phyloP scores from a whole-genome alignment of 2,113 vertebrate genomes.

The Progne subis region DNA sequence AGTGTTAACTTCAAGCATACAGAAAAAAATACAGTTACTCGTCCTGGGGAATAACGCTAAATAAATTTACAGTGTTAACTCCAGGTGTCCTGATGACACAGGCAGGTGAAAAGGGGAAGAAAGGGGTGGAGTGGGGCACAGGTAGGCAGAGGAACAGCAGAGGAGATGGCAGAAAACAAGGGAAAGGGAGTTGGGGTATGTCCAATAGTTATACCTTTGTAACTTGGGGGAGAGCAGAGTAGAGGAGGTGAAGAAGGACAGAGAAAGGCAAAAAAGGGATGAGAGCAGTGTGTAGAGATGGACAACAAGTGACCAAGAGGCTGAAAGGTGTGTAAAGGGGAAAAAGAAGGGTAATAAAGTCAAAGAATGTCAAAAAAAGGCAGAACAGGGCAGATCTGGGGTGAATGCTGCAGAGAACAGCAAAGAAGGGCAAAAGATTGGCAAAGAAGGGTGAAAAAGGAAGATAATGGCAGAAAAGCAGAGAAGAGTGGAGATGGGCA shows the following conservation, averaged over 20 bases:
- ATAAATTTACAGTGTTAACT: conserved; percentile 37
- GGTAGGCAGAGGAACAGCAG: neutral
- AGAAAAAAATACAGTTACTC: conserved; percentile 34
- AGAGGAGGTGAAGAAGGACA: neutral
- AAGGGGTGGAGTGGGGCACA: neutral
- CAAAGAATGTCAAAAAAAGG: neutral
- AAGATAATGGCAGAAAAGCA: neutral
- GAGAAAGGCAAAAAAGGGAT: neutral
- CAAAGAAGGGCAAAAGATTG: neutral
- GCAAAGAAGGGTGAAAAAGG: neutral
- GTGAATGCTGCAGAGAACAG: neutral
- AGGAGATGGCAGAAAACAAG: neutral
- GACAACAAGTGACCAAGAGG: neutral
- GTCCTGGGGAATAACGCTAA: conserved; percentile 6
- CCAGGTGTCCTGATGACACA: neutral
- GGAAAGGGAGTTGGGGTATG: neutral
- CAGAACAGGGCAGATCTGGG: neutral
- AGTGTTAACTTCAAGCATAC: neutral
- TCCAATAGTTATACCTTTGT: neutral
- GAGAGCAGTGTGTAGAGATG: neutral
- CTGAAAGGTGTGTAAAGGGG: neutral
- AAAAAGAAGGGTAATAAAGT: neutral
- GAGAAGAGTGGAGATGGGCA: neutral
- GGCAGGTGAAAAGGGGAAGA: neutral
- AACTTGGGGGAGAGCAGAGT: neutral